A percentile compares a stretch with the other conserved stretches of the same genome.
phyloP scores from a whole-genome alignment of 2,113 vertebrate genomes.

The Drymodes brunneopygia region DNA sequence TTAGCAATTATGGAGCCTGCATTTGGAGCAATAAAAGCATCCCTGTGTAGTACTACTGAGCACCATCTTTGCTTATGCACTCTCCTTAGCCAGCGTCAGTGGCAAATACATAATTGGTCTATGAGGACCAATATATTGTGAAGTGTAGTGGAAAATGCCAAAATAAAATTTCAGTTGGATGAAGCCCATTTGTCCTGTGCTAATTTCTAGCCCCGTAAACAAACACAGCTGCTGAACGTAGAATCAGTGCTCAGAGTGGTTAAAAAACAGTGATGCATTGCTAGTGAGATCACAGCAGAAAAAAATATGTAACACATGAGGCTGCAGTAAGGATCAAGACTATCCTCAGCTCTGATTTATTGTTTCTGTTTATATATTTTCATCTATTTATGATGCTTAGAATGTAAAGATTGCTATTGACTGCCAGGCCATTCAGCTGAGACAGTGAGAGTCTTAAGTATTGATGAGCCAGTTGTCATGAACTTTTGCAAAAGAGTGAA shows the following conservation, averaged over 20 bases:
- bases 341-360: slow-evolving; percentile 31
- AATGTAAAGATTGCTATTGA: not conserved
- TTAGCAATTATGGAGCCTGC: not conserved
- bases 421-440: not conserved
- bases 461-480: not conserved
- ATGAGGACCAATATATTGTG: slow-evolving; percentile 65
- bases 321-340: slow-evolving; percentile 2
- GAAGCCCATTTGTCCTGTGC: slow-evolving; percentile 63
- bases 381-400: not conserved
- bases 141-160: slow-evolving; percentile 67
- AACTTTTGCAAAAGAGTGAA: not conserved
- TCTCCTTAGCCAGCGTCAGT: slow-evolving; percentile 17
- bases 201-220: slow-evolving; percentile 76
- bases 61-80: not conserved
- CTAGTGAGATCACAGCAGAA: slow-evolving; percentile 61
- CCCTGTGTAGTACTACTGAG: not conserved
- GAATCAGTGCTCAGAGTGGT: slow-evolving; percentile 64
- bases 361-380: slow-evolving; percentile 36
- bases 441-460: not conserved
- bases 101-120: slow-evolving; percentile 60
- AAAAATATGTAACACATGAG: slow-evolving; percentile 31
- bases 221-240: slow-evolving; percentile 79
- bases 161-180: slow-evolving; percentile 56
- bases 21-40: not conserved
- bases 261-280: slow-evolving; percentile 61